Conservation (phyloP, 2,797 vertebrate genomes). For the Prionace glauca region DNA sequence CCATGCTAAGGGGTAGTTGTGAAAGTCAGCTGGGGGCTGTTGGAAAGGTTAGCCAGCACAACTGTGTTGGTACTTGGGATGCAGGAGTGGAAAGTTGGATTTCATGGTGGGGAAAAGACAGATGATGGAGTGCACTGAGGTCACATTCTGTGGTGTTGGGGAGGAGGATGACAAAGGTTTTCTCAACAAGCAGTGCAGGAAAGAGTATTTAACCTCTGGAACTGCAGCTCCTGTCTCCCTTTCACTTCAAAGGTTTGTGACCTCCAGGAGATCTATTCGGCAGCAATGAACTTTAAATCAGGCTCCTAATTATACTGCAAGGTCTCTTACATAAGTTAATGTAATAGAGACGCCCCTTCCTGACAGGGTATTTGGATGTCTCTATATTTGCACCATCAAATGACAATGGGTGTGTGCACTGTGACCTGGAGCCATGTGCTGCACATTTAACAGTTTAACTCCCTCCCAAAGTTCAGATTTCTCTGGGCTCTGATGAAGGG, state of each 20-base stretch:
- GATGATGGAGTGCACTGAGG: background rate
- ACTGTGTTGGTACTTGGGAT: too few species aligned
- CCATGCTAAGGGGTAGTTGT: too few species aligned
- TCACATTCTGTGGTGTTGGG: background rate
- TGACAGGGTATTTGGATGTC: background rate
- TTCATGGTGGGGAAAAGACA: too few species aligned
- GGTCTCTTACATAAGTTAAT: too few species aligned
- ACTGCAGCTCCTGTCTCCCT: background rate
- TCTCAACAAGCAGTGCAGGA: background rate
- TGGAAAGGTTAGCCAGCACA: too few species aligned
- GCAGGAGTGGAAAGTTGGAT: background rate
- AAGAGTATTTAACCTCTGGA: background rate
- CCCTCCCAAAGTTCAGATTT: background rate
- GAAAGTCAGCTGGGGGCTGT: too few species aligned
- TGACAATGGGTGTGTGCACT: background rate
- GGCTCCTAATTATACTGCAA: background rate
- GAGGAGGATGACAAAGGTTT: background rate
- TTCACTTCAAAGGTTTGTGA: background rate
- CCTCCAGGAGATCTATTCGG: too few species aligned
- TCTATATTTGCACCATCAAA: background rate
- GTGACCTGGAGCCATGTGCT: background rate
- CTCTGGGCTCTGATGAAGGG: too few species aligned
- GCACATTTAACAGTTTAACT: background rate
- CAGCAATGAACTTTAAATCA: too few species aligned
- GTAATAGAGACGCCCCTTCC: background rate